Base-by-base conservation (phyloP, 1,140 invertebrate species). In the Rhyacophila brunnea region DNA sequence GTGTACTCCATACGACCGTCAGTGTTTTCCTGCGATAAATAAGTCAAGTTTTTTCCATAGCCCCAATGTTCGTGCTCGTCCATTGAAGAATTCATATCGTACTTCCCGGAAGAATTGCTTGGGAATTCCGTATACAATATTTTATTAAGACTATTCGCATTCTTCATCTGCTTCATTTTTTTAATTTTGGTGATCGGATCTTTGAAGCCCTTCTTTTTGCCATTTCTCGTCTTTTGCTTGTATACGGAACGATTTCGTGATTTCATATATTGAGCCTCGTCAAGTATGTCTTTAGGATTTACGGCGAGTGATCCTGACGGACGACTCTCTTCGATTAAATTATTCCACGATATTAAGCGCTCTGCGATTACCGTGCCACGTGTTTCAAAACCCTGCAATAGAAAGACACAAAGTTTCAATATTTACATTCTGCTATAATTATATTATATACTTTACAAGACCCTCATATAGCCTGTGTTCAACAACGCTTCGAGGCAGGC, bases 381-480 rank as follows among this genome's bases (percentile, higher is more conserved):
- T n/a, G 92, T 88, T 75, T 95, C 91, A 78, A 96, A 96, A 7
- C 93, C 93, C 85, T 87, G 60, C 9, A 71, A 67, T 57, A 56
- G 53, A 54, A 46, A 58, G 6, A 35, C 34, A 7, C n/a, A 7
- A 35, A n/a, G n/a, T n/a, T 35, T 35, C 6, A 35, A 7, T n/a
- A 35, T 35, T 35, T 35, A 35, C 6, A 35, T n/a, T 35, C 6
- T 35, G 34, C n/a, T n/a, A 35, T 7, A 35, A 35, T 35, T 35
- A 35, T 35, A 35, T n/a, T n/a, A n/a, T n/a, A n/a, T n/a, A n/a
- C n/a, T n/a, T n/a, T n/a, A n/a, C n/a, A n/a, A n/a, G n/a, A n/a
- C n/a, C n/a, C n/a, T n/a, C n/a, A n/a, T n/a, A n/a, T n/a, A n/a
- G n/a, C n/a, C n/a, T n/a, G n/a, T n/a, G n/a, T n/a, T n/a, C n/a